phyloP scores from a whole-genome alignment of 2,797 vertebrate species.

The Hydrophis major region DNA sequence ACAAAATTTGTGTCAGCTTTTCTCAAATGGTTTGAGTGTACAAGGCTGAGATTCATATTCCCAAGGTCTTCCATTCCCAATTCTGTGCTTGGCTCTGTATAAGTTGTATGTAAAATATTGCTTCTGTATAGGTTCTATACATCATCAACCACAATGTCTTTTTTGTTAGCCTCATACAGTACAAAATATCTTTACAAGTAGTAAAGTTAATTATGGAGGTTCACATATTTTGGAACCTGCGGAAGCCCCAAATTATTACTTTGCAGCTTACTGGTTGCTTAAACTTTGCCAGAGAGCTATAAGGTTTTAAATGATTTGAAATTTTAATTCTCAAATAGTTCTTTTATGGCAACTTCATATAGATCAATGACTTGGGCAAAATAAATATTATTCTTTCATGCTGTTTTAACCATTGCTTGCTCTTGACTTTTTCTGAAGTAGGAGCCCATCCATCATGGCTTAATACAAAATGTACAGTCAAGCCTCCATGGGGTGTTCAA shows the following conservation, averaged over 20 bases:
- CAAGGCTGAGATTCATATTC: not conserved
- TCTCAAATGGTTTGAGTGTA: not conserved
- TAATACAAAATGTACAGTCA: not conserved
- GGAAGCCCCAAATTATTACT: no score
- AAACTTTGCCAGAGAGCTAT: not conserved
- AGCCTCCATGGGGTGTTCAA: not conserved
- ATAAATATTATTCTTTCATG: not conserved
- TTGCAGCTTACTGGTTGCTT: not conserved
- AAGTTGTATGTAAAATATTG: not conserved
- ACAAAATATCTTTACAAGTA: not conserved
- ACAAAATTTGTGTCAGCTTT: not conserved
- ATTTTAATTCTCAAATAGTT: slow-evolving; percentile 4
- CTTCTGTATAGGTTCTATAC: not conserved
- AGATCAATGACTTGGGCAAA: not conserved
- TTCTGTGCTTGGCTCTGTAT: not conserved
- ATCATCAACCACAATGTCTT: not conserved
- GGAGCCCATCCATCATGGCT: not conserved
- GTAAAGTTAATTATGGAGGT: not conserved
- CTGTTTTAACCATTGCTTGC: not conserved
- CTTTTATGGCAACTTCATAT: not conserved
- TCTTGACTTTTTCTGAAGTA: not conserved
- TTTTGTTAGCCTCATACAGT: not conserved
- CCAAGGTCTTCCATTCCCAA: not conserved
- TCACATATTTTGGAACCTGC: not conserved
- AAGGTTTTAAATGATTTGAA: not conserved